Evolutionary conservation across 2,797 vertebrate genomes (phyloP).

Genomic region (Periparus ater): DNA sequence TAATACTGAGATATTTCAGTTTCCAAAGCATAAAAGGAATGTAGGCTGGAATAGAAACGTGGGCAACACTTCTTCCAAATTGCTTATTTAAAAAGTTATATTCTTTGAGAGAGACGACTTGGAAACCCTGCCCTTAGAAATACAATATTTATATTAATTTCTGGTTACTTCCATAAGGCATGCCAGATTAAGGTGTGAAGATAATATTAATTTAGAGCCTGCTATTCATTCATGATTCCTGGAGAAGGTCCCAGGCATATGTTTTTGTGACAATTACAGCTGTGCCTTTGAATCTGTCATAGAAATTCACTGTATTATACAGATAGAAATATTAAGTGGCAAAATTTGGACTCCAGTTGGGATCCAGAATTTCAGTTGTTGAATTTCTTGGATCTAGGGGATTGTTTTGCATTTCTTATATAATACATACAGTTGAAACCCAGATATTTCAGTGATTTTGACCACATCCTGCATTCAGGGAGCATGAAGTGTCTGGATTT

Average conservation of each 20-base stretch:
- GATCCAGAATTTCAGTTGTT: neutral
- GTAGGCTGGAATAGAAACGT: accelerated
- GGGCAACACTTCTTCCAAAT: neutral
- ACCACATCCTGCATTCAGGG: neutral
- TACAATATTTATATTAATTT: neutral
- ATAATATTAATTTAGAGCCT: neutral
- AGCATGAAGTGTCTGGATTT: neutral
- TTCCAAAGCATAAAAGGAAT: neutral
- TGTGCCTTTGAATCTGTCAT: neutral
- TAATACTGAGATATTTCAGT: neutral
- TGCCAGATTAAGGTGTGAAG: neutral
- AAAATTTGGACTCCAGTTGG: neutral
- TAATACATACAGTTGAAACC: neutral
- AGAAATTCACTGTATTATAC: neutral
- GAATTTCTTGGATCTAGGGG: neutral
- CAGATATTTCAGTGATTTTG: neutral
- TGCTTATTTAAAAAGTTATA: neutral
- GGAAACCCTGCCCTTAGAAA: neutral
- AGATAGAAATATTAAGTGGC: neutral
- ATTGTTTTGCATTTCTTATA: neutral
- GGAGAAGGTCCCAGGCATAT: neutral
- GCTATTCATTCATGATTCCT: neutral
- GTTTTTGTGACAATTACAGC: neutral
- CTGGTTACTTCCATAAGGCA: neutral
- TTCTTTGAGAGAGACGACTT: neutral